These are phyloP conservation scores for Callimorpha dominula DNA, from an alignment of 2,888 invertebrate genomes.

Conservation along the genomic window DNA sequence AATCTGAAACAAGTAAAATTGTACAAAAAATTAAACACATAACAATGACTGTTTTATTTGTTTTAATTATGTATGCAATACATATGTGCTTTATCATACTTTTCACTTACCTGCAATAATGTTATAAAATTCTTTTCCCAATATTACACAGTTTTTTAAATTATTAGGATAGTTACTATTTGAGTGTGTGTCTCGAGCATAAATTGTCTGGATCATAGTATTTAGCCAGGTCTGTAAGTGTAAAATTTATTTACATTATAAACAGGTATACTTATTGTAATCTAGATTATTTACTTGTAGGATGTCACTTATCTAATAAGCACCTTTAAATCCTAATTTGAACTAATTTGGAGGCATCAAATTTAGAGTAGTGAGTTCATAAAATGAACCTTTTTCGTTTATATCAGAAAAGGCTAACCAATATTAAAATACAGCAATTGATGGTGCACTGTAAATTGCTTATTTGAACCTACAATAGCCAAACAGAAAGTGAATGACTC, in stretches of 20 bases:
- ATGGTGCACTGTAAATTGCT: neutral
- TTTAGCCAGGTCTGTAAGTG: slow-evolving; percentile 77
- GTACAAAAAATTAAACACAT: neutral
- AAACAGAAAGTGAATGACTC: slow-evolving; percentile 48
- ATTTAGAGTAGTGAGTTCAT: too few species aligned
- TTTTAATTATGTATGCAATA: neutral
- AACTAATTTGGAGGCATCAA: too few species aligned
- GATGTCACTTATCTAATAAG: neutral
- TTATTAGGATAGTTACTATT: slow-evolving; percentile 73
- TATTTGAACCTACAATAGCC: neutral
- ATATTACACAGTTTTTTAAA: slow-evolving; percentile 62
- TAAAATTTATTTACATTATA: neutral
- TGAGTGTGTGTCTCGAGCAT: slow-evolving; percentile 69
- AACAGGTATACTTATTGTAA: neutral
- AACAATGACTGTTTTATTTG: neutral
- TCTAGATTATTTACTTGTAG: neutral
- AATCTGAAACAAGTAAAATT: slow-evolving; percentile 57
- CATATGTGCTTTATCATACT: neutral
- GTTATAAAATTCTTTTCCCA: slow-evolving; percentile 72
- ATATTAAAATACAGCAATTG: neutral
- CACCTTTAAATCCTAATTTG: neutral
- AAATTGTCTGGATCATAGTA: slow-evolving; percentile 71
- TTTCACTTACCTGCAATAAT: slow-evolving; percentile 65
- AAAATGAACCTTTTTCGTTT: neutral
- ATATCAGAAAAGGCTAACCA: neutral